Evolutionary conservation across 2,113 vertebrate genomes (phyloP), one percentile per base, ranked within the genome.

Genomic region (Datnioides undecimradiatus): DNA sequence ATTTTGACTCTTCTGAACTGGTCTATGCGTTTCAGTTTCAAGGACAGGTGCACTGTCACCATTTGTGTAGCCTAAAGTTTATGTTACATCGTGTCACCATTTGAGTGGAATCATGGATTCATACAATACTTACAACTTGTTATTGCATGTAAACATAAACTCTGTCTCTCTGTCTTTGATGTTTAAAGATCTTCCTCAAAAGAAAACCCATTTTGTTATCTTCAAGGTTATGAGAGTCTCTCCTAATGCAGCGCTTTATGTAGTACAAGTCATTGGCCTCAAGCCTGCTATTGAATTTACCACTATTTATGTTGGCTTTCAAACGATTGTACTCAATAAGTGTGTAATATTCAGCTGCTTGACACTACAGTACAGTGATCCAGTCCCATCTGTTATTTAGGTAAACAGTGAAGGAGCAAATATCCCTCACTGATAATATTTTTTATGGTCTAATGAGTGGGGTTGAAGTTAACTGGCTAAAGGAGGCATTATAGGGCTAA

Each of bases 301-400:
- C 33, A 9, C 4, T 41, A 58, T 43, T 43, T 48, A 1, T 64
- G 16, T 19, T 52, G n/a, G 19, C 4, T 43, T 38, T 36, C 2
- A 34, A 54, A 71, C n/a, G 11, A 38, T 16, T 48, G 33, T 65
- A 1, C 9, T 57, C 19, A 58, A 11, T 29, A 23, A 21, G 34
- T 64, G 10, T 25, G 13, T 57, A 8, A 31, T 36, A 23, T 68
- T 41, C 17, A 71, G 33, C 11, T 49, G 8, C 17, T 49, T 3
- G 21, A 38, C 17, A 8, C 8, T 25, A 21, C 21, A 21, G 8
- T 31, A 31, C 38, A 57, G 40, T 41, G 33, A 59, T 52, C 21
- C 41, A 40, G 77, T 49, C 16, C 51, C 19, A 8, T 67, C 12
- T 43, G 41, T 73, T 16, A 25, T 80, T 66, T 49, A 25, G 45